A percentile compares a stretch with the other conserved stretches of the same genome.
Evolutionary conservation across 2,113 vertebrate species (phyloP).

Genomic region (Ploceus nigricollis): DNA sequence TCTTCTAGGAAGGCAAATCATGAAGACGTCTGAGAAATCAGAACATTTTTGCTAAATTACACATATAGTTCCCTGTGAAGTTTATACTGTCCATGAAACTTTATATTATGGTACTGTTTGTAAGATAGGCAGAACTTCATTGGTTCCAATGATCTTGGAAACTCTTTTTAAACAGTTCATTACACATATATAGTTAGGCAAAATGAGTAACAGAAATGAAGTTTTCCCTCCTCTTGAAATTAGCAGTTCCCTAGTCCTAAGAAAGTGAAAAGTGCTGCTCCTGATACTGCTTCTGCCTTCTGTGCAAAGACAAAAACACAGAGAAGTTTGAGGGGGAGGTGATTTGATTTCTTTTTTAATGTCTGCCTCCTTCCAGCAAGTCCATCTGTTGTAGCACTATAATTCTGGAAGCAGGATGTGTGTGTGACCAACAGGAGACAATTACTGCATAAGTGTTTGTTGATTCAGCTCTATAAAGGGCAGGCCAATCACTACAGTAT

Average conservation of each 20-base stretch:
- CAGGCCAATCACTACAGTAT: constrained; percentile 37
- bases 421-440: constrained; percentile 69
- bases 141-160: background rate
- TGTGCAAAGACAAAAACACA: constrained; percentile 34
- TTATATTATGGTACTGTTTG: background rate
- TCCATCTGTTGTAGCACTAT: constrained; percentile 63
- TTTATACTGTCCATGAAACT: constrained; percentile 17
- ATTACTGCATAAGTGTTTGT: constrained; percentile 62
- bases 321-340: constrained; percentile 17
- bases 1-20: background rate
- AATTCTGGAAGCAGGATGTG: constrained; percentile 54
- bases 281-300: constrained; percentile 44
- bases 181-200: constrained; percentile 5
- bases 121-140: background rate
- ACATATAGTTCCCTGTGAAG: background rate
- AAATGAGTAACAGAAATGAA: constrained; percentile 34
- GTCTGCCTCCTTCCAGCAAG: constrained; percentile 66
- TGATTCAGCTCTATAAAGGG: constrained; percentile 67
- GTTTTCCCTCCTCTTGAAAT: constrained; percentile 27
- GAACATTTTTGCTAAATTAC: background rate
- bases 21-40: background rate
- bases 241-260: constrained; percentile 15
- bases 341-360: constrained; percentile 64
- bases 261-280: constrained; percentile 49
- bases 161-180: constrained; percentile 22